Evolutionary conservation across 2,888 invertebrate genomes (phyloP), one percentile per base, ranked within the genome.

Genomic region (Drosophila rubida): DNA sequence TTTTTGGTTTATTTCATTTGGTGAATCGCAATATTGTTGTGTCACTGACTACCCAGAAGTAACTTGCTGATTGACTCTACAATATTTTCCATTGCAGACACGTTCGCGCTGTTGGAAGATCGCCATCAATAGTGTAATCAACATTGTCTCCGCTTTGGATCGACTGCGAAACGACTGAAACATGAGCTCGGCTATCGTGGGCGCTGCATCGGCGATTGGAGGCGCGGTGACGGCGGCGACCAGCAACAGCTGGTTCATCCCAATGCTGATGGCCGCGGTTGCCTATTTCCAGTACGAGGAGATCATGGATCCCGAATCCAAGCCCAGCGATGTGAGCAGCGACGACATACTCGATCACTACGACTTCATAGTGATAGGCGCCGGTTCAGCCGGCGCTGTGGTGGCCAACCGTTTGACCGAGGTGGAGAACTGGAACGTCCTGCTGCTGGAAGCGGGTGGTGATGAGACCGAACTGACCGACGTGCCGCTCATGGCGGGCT

Each of bases 391-490:
- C 90, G 97, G 96, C 94, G 95, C 97, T 0, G 97, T 97, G 7
- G 93, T 97, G 11, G 97, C 97, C 0, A 97, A 96, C 91, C 94
- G 97, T 44, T 91, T 97, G 22, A 95, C 95, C 30, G 97, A 97
- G 91, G 93, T 96, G 16, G 95, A 94, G 68, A 93, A 95, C 72
- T 97, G 96, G 96, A 96, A 95, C 70, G 94, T 97, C 0, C 92
- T 97, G 2, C 92, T 97, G 0, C 88, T 97, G 74, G 97, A 97
- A 92, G 97, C 97, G 1, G 97, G 97, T 1, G 96, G 96, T 1
- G 97, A 97, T 91, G 97, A 97, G 92, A 97, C 97, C 0, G 97
- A 97, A 91, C 95, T 97, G 85, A 96, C 97, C 0, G 97, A 97
- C 87, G 97, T 97, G 1, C 97, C 97, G 0, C 93, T 97, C 2